Evolutionary conservation across 2,113 vertebrate genomes (phyloP).

Genomic region (Porphyrio hochstetteri): DNA sequence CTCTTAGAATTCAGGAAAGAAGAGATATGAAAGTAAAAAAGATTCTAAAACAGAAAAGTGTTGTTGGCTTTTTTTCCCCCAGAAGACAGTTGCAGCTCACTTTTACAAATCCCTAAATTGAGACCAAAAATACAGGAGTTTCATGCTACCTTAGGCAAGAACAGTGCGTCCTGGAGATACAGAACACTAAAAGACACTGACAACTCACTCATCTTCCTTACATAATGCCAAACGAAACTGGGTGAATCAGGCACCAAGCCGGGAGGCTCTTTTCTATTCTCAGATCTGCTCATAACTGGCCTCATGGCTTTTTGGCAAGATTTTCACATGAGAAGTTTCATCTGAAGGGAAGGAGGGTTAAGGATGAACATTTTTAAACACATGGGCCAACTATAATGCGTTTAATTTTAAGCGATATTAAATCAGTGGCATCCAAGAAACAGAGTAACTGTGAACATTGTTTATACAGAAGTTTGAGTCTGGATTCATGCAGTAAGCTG

Average conservation of each 20-base stretch:
- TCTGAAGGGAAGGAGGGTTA: not conserved
- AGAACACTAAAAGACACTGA: not conserved
- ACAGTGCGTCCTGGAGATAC: not conserved
- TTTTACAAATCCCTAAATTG: not conserved
- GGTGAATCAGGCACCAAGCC: not conserved
- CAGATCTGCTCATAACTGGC: not conserved
- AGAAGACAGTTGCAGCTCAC: not conserved
- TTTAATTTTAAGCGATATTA: not conserved
- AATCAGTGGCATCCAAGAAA: not conserved
- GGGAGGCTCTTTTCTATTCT: not conserved
- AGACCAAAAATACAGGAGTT: not conserved
- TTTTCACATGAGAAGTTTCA: not conserved
- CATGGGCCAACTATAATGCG: accelerated
- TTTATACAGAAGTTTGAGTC: not conserved
- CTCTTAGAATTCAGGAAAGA: not conserved
- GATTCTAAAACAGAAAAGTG: not conserved
- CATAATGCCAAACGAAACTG: not conserved
- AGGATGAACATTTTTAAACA: not conserved
- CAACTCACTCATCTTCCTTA: not conserved
- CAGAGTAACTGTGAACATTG: not conserved
- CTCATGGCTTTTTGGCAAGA: not conserved
- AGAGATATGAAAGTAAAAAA: not conserved
- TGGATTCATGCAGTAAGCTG: not conserved
- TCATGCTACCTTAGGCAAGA: not conserved
- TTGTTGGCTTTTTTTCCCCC: no score